Evolutionary conservation across 2,113 vertebrate genomes (phyloP), one percentile per base, ranked within the genome.

Genomic region (Cairina moschata): DNA sequence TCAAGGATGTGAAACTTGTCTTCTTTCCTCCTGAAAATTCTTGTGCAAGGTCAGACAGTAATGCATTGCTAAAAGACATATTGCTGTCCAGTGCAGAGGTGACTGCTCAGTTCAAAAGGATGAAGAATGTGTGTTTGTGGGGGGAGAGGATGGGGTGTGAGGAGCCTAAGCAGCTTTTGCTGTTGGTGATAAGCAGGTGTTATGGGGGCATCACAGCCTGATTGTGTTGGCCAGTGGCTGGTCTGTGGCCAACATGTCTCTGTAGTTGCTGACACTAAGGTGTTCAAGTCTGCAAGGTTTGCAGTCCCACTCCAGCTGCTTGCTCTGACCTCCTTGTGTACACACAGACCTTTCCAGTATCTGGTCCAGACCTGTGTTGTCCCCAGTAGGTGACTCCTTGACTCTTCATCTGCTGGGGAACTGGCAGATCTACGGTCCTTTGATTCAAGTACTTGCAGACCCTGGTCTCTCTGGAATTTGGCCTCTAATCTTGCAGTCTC

Each of bases 101-200:
- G 13, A 56, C 15, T 63, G 6, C 17, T 84, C 11, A n/a, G 28
- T 48, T 63, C 22, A 77, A 78, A 81, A 67, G 34, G 7, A 32
- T 11, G 11, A 56, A 80, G 6, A 0, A 0, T 44, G 1, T 73
- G 2, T 40, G 23, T 38, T 17, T 18, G 12, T 40, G 12, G 40
- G 32, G 44, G 73, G 59, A 11, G 12, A 56, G 15, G 9, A 10
- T 25, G 3, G 23, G 10, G 4, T 22, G 22, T 5, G 26, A n/a
- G 17, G 21, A 90, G 13, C n/a, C 40, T 74, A 54, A 67, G 20
- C 17, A 66, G 11, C 16, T 91, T 91, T 78, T 73, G 8, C 11
- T 63, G 4, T 28, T 92, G 25, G 13, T 42, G 44, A 22, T 74
- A 18, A 34, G 34, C 10, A 26, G 9, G 17, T 26, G 26, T 38